A percentile compares a stretch with the other conserved stretches of the same genome.
phyloP scores from a whole-genome alignment of 2,888 invertebrate species.

The Netelia melanura region DNA sequence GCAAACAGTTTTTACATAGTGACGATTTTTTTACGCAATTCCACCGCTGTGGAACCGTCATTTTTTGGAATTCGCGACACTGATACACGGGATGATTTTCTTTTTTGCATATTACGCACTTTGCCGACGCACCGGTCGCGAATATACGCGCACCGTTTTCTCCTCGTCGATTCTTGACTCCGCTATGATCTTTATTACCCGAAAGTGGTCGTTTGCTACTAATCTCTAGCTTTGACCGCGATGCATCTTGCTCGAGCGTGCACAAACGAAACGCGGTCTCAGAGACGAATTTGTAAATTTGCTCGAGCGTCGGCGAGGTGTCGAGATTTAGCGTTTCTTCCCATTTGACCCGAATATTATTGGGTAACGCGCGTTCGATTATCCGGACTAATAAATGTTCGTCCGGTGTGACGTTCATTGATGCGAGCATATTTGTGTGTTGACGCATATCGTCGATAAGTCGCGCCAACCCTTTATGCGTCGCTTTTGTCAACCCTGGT shows the following conservation, averaged over 20 bases:
- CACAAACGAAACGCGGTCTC: conserved; percentile 57
- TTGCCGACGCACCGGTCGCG: conserved; percentile 33
- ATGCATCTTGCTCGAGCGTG: conserved; percentile 58
- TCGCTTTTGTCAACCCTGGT: conserved; percentile 29
- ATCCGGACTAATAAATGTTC: conserved; percentile 57
- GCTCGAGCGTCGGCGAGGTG: conserved; percentile 42
- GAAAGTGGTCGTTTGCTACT: conserved; percentile 35
- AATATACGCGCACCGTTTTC: conserved; percentile 49
- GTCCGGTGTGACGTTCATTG: conserved; percentile 51
- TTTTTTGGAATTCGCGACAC: conserved; percentile 55
- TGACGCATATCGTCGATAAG: conserved; percentile 63
- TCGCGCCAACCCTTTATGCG: conserved; percentile 46
- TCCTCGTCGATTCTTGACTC: conserved; percentile 31
- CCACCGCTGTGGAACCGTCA: conserved; percentile 43
- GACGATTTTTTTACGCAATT: conserved; percentile 22
- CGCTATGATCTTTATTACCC: conserved; percentile 30
- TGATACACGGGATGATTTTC: conserved; percentile 42
- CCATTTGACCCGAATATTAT: conserved; percentile 44
- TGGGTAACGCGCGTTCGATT: conserved; percentile 62
- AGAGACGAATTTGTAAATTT: conserved; percentile 52
- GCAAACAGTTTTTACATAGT: conserved; percentile 63
- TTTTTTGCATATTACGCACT: conserved; percentile 45
- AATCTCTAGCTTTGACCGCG: conserved; percentile 36
- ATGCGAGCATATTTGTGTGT: conserved; percentile 57
- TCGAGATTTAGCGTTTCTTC: conserved; percentile 59